Evolutionary conservation across 2,888 invertebrate species (phyloP).

Genomic region (Megamerina dolium): DNA sequence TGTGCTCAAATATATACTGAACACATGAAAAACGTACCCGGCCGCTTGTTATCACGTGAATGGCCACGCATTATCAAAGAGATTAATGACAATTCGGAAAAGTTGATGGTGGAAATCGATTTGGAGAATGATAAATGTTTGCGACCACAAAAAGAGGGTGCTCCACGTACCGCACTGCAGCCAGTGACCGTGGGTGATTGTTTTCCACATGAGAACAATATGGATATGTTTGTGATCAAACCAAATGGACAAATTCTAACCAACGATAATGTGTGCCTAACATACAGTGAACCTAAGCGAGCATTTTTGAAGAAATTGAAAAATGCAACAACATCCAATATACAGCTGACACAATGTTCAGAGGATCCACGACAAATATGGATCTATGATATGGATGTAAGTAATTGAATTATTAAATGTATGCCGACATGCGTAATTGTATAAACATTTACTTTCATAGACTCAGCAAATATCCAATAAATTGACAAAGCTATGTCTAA

Average conservation of each 20-base stretch:
- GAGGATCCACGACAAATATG: constrained; percentile 39
- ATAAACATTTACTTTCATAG: constrained; percentile 23
- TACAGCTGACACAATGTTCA: constrained; percentile 40
- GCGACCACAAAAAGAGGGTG: constrained; percentile 32
- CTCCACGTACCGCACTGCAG: constrained; percentile 29
- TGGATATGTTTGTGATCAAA: constrained; percentile 67
- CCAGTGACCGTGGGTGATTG: constrained; percentile 42
- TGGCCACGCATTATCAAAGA: constrained; percentile 38
- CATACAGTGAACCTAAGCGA: constrained; percentile 53
- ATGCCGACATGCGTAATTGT: background rate
- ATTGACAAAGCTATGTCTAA: constrained; percentile 39
- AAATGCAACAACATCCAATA: constrained; percentile 36
- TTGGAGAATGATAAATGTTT: constrained; percentile 41
- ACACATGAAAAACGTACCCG: constrained; percentile 38
- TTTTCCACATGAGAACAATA: constrained; percentile 34
- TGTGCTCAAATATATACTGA: constrained; percentile 35
- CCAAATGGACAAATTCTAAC: constrained; percentile 69
- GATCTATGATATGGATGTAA: constrained; percentile 45
- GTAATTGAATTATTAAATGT: constrained; percentile 18
- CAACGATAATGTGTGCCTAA: constrained; percentile 81
- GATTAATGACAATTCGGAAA: constrained; percentile 32
- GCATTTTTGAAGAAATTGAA: constrained; percentile 30
- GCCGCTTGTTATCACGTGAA: constrained; percentile 32
- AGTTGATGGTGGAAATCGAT: constrained; percentile 33
- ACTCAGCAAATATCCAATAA: constrained; percentile 45